These are phyloP conservation scores for Channa maculata DNA, from an alignment of 2,113 vertebrate species.

Conservation along the genomic window DNA sequence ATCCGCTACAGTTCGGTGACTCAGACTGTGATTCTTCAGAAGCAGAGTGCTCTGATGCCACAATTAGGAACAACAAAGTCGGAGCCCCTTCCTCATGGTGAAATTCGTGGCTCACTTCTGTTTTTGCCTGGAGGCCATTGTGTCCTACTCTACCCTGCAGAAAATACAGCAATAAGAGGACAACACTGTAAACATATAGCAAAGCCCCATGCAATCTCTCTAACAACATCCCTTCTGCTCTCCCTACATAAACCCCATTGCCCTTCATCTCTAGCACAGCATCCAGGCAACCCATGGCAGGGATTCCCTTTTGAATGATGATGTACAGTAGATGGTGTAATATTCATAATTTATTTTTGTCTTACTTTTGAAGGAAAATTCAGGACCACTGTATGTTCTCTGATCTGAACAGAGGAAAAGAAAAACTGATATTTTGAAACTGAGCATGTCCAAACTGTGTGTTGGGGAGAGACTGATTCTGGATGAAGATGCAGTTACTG, in stretches of 20 bases:
- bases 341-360: conserved; percentile 95
- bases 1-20: conserved; percentile 92
- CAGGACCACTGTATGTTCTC: conserved; percentile 83
- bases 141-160: conserved; percentile 58
- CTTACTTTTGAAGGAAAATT: conserved; percentile 85
- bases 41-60: conserved; percentile 96
- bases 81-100: conserved; percentile 95
- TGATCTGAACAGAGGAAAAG: conserved; percentile 85
- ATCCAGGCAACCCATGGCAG: conserved; percentile 90
- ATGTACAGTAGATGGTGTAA: conserved; percentile 91
- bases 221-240: conserved; percentile 18
- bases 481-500: conserved; percentile 25
- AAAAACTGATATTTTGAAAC: conserved; percentile 69
- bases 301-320: conserved; percentile 93
- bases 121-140: conserved; percentile 66
- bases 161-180: conserved; percentile 78
- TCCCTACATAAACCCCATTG: conserved; percentile 3
- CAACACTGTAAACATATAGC: conserved; percentile 56
- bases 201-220: conserved; percentile 57
- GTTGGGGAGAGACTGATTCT: conserved; percentile 28
- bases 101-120: conserved; percentile 54
- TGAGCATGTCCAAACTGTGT: conserved; percentile 34
- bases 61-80: conserved; percentile 94
- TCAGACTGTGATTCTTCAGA: conserved; percentile 96
- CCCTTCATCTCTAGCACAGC: conserved; percentile 81